phyloP scores from a whole-genome alignment of 2,797 vertebrate genomes.

The Malurus leucopterus region DNA sequence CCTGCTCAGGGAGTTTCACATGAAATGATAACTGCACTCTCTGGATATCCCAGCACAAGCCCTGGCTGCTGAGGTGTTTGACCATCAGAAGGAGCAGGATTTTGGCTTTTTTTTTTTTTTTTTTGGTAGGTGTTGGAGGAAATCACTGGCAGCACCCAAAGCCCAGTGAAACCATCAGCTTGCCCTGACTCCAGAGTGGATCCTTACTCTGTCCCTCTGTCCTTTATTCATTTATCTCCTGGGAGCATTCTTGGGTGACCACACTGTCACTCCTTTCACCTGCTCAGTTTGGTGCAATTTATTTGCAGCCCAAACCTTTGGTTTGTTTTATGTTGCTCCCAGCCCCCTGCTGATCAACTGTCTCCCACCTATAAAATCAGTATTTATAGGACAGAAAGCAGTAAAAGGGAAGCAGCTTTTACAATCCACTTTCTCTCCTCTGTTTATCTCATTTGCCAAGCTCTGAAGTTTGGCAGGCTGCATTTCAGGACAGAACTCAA shows the following conservation, averaged over 20 bases:
- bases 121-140: not conserved
- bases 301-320: not conserved
- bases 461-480: not conserved
- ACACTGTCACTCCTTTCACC: not conserved
- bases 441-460: not conserved
- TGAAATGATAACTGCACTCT: not conserved
- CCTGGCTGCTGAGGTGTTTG: not conserved
- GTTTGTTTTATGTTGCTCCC: not conserved
- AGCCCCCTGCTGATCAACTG: not conserved
- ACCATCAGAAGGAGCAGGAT: not conserved
- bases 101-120: not conserved
- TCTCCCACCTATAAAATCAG: not conserved
- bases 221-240: not conserved
- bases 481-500: not conserved
- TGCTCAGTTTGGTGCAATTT: not conserved
- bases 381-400: not conserved
- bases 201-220: not conserved
- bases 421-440: not conserved
- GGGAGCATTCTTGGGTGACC: not conserved
- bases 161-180: not conserved
- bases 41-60: not conserved
- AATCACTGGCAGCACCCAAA: not conserved
- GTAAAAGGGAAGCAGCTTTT: constrained; percentile 18
- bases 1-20: not conserved
- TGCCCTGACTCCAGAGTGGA: not conserved